phyloP scores from a whole-genome alignment of 2,888 invertebrate species.

The Eupithecia pulchellata region DNA sequence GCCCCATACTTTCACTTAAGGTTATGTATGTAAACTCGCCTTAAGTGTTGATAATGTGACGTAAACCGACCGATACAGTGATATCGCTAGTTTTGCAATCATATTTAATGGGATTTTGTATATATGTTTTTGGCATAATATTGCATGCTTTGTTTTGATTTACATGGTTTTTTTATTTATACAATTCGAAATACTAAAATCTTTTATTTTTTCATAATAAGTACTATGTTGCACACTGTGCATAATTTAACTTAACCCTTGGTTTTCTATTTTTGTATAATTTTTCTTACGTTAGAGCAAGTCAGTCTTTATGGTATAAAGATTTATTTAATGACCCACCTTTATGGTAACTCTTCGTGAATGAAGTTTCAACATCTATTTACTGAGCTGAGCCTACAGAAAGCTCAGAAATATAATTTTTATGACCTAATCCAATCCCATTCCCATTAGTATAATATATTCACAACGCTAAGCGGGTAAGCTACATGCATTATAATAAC shows the following conservation, averaged over 20 bases:
- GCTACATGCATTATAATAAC: not conserved
- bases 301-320: too few species aligned
- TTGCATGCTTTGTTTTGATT: not conserved
- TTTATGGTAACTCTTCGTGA: not conserved
- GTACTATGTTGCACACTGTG: not conserved
- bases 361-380: not conserved
- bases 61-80: constrained; percentile 61
- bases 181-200: not conserved
- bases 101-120: constrained; percentile 22
- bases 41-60: constrained; percentile 79
- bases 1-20: constrained; percentile 81
- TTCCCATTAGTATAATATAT: constrained; percentile 1
- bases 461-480: not conserved
- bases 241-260: not conserved
- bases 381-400: not conserved
- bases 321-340: too few species aligned
- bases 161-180: not conserved
- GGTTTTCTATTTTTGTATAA: not conserved
- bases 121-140: not conserved
- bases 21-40: constrained; percentile 81
- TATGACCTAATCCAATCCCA: not conserved
- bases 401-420: not conserved
- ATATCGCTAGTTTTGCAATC: constrained; percentile 41
- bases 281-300: too few species aligned
- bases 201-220: not conserved